These are phyloP conservation scores for Petroica traversi DNA, from an alignment of 2,113 vertebrate genomes.

Conservation along the genomic window DNA sequence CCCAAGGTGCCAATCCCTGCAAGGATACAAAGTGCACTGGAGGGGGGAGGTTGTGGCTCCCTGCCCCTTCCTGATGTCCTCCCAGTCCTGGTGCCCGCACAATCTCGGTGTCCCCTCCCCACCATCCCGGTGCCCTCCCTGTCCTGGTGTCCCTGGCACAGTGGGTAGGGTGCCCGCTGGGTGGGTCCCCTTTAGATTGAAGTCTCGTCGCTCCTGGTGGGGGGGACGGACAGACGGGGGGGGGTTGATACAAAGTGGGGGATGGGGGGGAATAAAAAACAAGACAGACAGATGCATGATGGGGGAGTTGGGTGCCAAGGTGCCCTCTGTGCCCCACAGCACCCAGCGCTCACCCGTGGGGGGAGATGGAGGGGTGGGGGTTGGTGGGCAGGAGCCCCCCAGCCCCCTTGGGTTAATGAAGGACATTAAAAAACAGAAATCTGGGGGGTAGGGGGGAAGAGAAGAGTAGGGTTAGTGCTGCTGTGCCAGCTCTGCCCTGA, in stretches of 20 bases:
- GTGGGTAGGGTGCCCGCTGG: not conserved
- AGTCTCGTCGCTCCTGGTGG: not conserved
- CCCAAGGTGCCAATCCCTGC: not conserved
- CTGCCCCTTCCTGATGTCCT: not conserved
- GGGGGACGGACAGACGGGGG: not conserved
- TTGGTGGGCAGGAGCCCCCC: not conserved
- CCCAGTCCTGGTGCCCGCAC: too few relatives aligned
- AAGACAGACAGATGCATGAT: not conserved
- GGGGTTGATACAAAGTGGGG: not conserved
- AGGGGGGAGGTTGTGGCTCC: not conserved
- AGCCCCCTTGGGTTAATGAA: not conserved
- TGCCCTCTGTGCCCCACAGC: not conserved
- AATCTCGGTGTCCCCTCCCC: not conserved
- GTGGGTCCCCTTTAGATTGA: not conserved
- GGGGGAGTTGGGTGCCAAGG: not conserved
- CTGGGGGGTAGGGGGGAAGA: not conserved
- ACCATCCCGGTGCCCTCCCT: not conserved
- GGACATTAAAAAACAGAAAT: conserved; percentile 30
- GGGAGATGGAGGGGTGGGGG: not conserved
- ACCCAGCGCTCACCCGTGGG: not conserved
- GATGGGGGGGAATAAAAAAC: not conserved
- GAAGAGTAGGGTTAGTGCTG: not conserved
- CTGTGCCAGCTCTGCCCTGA: not conserved
- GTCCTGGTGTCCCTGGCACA: not conserved
- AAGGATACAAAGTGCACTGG: not conserved